A percentile compares a stretch with the other conserved stretches of the same genome.
phyloP scores from a whole-genome alignment of 1,140 invertebrate species.

The Drosophila eugracilis region DNA sequence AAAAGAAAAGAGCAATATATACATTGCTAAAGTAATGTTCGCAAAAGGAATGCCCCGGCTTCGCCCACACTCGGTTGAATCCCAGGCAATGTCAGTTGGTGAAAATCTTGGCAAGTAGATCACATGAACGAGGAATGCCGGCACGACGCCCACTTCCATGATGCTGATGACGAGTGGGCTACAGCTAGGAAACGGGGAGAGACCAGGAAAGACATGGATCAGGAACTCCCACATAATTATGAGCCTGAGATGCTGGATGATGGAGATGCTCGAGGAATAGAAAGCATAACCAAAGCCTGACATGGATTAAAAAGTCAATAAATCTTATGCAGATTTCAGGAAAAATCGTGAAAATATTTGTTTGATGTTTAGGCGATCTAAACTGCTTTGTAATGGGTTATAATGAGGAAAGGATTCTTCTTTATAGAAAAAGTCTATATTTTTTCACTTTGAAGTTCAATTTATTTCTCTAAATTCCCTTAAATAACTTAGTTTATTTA shows the following conservation, averaged over 20 bases:
- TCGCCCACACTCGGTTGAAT: slow-evolving; percentile 26
- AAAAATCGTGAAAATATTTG: slow-evolving; percentile 1
- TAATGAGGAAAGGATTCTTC: too few species aligned
- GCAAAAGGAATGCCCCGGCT: slow-evolving; percentile 1
- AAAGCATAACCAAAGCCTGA: slow-evolving; percentile 15
- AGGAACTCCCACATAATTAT: slow-evolving; percentile 52
- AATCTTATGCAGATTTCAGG: slow-evolving; percentile 15
- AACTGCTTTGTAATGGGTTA: too few species aligned
- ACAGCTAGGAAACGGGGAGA: slow-evolving; percentile 13
- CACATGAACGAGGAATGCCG: slow-evolving; percentile 44
- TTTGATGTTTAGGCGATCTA: slow-evolving; percentile 17
- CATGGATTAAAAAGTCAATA: slow-evolving; percentile 2
- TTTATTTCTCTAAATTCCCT: neutral
- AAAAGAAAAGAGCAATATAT: neutral
- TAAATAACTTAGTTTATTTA: slow-evolving; percentile 8
- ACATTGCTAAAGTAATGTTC: neutral
- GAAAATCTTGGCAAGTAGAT: slow-evolving; percentile 48
- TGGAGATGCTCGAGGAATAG: slow-evolving; percentile 7
- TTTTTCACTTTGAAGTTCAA: too few species aligned
- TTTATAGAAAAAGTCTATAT: too few species aligned
- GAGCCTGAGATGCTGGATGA: slow-evolving; percentile 13
- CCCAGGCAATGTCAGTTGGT: slow-evolving; percentile 35
- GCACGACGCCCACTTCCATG: slow-evolving; percentile 35
- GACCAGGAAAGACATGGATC: slow-evolving; percentile 23
- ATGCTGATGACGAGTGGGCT: slow-evolving; percentile 36